A percentile compares a stretch with the other conserved stretches of the same genome.
Conservation (phyloP, 2,888 invertebrate species). For the Drosophila stalkeri region DNA sequence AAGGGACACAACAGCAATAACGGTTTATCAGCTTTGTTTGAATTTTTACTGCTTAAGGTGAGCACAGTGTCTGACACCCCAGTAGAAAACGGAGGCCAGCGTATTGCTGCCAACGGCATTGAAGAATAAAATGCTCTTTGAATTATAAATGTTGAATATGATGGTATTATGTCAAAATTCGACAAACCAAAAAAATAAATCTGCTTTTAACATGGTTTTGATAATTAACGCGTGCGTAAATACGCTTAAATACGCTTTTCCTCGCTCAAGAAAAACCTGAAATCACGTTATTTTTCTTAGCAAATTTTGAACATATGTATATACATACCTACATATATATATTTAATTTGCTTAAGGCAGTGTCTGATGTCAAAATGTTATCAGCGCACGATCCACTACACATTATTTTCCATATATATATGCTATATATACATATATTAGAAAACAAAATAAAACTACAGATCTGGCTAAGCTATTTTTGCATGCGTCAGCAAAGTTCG, state of each 20-base stretch:
- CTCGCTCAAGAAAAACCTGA: background rate
- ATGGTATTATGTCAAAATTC: background rate
- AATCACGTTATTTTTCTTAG: background rate
- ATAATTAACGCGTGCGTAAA: background rate
- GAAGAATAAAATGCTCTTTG: background rate
- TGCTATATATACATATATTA: background rate
- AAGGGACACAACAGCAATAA: slow-evolving; percentile 3
- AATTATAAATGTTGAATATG: background rate
- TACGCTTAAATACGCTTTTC: background rate
- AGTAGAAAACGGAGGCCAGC: slow-evolving; percentile 12
- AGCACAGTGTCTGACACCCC: background rate
- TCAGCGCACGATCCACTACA: slow-evolving; percentile 7
- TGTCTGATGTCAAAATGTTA: slow-evolving; percentile 45
- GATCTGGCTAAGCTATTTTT: slow-evolving; percentile 22
- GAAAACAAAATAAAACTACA: slow-evolving; percentile 9
- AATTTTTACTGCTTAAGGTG: background rate
- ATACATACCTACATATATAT: background rate
- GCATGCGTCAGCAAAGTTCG: slow-evolving; percentile 51
- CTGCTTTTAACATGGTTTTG: background rate
- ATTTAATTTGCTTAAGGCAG: background rate
- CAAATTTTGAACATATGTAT: background rate
- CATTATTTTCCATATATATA: slow-evolving; percentile 9
- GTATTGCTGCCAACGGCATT: background rate
- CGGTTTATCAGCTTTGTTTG: slow-evolving; percentile 10
- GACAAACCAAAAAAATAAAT: background rate